Conservation (phyloP, 2,113 vertebrate genomes). For the Noturus placidus region DNA sequence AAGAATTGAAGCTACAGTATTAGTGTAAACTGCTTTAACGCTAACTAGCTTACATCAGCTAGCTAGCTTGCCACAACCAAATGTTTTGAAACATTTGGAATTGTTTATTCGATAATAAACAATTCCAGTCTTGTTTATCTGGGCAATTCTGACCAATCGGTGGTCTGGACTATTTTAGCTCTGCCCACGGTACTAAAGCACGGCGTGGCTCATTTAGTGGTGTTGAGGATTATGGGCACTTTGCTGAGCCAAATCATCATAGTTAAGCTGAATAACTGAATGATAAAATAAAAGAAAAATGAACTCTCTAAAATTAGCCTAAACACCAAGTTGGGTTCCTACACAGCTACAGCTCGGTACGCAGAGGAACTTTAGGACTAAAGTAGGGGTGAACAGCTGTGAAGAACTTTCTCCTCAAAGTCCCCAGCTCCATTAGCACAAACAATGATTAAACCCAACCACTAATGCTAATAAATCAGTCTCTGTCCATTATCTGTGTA, state of each 20-base stretch:
- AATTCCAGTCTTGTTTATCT: no score
- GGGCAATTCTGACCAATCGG: neutral
- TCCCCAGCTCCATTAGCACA: neutral
- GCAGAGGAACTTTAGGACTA: neutral
- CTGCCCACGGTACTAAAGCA: neutral
- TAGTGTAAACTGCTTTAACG: neutral
- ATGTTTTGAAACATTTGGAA: neutral
- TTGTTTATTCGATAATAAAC: neutral
- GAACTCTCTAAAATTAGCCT: neutral
- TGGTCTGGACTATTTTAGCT: neutral
- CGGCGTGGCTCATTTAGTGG: neutral
- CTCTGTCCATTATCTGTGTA: neutral
- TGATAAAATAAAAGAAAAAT: neutral
- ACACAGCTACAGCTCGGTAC: neutral
- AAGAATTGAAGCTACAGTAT: neutral
- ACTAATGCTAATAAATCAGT: neutral
- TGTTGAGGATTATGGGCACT: neutral
- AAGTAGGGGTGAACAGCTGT: slow-evolving; percentile 8
- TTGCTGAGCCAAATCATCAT: neutral
- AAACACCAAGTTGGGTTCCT: neutral
- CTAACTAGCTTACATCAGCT: neutral
- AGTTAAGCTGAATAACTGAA: neutral
- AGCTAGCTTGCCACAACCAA: no score
- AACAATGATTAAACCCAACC: neutral
- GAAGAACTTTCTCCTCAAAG: slow-evolving; percentile 9